Percentiles rank a stretch among this genome's conserved stretches.
These are phyloP conservation scores for Chrysolina americana DNA, from an alignment of 2,888 invertebrate genomes.

Conservation along the genomic window DNA sequence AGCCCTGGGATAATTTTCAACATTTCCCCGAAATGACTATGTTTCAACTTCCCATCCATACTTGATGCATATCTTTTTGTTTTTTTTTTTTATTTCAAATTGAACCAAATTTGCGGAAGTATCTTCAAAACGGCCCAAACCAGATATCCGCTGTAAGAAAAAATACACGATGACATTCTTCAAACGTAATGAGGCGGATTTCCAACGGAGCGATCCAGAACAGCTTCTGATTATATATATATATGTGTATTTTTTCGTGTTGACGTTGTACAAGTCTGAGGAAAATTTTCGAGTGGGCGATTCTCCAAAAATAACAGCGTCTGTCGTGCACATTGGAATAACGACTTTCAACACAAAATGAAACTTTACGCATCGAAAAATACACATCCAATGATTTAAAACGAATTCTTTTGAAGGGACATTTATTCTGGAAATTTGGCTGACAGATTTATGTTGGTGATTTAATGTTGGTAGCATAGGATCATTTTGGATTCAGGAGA, in stretches of 20 bases:
- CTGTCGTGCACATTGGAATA: conserved; percentile 30
- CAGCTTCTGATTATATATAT: conserved; percentile 3
- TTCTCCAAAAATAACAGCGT: conserved; percentile 45
- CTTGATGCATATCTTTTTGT: too few relatives aligned
- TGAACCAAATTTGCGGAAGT: too few relatives aligned
- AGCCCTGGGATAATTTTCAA: too few relatives aligned
- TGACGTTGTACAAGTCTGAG: conserved; percentile 23
- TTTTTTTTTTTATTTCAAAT: too few relatives aligned
- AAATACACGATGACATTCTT: not conserved
- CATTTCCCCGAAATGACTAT: too few relatives aligned
- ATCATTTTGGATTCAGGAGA: not conserved
- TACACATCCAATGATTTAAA: not conserved
- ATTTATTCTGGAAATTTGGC: not conserved
- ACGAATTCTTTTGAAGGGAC: not conserved
- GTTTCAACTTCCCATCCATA: too few relatives aligned
- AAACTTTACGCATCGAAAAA: conserved; percentile 21
- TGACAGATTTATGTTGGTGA: conserved; percentile 5
- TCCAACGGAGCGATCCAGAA: conserved; percentile 24
- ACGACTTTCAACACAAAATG: conserved; percentile 14
- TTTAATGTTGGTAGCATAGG: not conserved
- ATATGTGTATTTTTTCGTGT: conserved; percentile 26
- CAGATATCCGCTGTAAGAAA: not conserved
- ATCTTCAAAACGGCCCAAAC: not conserved
- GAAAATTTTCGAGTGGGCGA: conserved; percentile 48
- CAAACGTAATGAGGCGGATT: conserved; percentile 12